Conservation (phyloP, 1,140 invertebrate species). For the Phthorimaea operculella region DNA sequence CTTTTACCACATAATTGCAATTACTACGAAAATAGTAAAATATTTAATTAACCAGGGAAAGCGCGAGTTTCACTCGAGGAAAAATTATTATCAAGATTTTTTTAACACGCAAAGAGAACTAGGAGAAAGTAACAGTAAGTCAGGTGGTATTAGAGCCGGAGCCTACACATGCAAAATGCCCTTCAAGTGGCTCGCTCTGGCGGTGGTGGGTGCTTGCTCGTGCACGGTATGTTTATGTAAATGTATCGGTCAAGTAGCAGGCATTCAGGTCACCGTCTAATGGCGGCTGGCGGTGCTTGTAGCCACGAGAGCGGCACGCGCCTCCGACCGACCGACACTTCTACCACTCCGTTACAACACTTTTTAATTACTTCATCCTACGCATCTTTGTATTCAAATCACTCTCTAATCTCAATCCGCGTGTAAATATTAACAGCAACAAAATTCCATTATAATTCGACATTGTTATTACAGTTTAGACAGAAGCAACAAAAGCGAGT, state of each 20-base stretch:
- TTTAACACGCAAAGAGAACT: conserved; percentile 58
- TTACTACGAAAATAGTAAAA: conserved; percentile 39
- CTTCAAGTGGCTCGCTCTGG: conserved; percentile 7
- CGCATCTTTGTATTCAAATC: background rate
- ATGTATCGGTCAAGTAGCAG: background rate
- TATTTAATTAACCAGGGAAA: conserved; percentile 58
- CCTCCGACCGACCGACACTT: background rate
- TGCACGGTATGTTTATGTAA: background rate
- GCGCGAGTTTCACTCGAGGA: conserved; percentile 50
- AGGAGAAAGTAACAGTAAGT: conserved; percentile 39
- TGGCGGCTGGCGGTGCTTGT: background rate
- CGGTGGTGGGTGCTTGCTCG: background rate
- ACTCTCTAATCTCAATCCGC: background rate
- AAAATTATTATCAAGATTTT: conserved; percentile 61
- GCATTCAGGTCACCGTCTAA: background rate
- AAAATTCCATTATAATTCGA: background rate
- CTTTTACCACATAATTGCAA: conserved; percentile 34
- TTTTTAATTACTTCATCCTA: conserved; percentile 1
- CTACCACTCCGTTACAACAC: background rate
- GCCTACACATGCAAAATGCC: conserved; percentile 19
- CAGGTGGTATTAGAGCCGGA: conserved; percentile 14
- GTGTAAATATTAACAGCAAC: no score
- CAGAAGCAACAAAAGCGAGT: conserved; percentile 40
- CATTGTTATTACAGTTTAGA: conserved; percentile 5
- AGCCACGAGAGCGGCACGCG: background rate